These are phyloP conservation scores for Grallaria varia DNA, from an alignment of 2,113 vertebrate genomes.

Conservation along the genomic window DNA sequence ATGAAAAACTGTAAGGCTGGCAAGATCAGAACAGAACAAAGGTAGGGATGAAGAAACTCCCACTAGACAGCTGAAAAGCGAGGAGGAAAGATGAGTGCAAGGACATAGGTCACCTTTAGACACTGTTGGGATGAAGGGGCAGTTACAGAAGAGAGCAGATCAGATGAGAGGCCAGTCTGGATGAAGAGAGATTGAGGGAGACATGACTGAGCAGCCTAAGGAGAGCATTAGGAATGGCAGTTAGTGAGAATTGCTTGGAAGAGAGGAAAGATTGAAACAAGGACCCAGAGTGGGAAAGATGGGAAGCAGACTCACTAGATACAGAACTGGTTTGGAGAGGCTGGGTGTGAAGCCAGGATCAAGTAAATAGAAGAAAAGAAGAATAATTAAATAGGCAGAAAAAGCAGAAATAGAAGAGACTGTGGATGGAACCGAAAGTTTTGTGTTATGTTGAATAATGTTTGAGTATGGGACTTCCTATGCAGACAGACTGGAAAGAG, in stretches of 20 bases:
- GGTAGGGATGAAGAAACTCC: neutral
- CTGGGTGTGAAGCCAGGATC: neutral
- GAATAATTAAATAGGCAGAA: neutral
- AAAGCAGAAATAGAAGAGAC: neutral
- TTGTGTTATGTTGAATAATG: neutral
- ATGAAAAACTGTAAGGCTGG: neutral
- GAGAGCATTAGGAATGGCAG: neutral
- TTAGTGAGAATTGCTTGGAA: neutral
- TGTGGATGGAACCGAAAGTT: neutral
- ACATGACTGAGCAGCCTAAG: neutral
- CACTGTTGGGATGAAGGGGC: neutral
- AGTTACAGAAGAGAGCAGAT: neutral
- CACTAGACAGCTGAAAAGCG: neutral
- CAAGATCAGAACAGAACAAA: neutral
- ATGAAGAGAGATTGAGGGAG: neutral
- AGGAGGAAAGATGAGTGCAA: neutral
- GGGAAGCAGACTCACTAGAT: neutral
- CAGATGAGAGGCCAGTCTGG: neutral
- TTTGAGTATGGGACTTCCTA: neutral
- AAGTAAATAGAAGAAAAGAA: neutral
- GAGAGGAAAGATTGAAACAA: neutral
- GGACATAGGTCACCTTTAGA: neutral
- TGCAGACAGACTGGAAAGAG: neutral
- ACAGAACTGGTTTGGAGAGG: neutral
- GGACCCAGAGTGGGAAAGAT: neutral